Conservation (phyloP, 2,888 invertebrate species). For the Nesidiocoris tenuis region DNA sequence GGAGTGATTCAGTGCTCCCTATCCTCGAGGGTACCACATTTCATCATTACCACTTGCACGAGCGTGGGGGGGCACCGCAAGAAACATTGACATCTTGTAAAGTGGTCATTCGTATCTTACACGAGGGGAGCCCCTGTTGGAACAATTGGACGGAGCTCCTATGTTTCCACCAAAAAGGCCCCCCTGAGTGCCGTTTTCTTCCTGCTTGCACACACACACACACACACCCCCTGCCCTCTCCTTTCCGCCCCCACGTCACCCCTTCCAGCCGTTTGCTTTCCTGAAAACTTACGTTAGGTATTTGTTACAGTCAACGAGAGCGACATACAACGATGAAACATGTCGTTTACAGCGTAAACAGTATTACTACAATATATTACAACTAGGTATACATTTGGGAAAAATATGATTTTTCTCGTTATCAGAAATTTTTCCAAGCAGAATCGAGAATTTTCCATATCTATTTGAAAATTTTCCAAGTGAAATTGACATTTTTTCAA, state of each 20-base stretch:
- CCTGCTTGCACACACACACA: not conserved
- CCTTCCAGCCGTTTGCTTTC: not conserved
- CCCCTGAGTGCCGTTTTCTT: slow-evolving; percentile 25
- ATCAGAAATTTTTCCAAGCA: no score
- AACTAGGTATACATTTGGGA: no score
- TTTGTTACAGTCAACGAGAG: not conserved
- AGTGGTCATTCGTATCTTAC: slow-evolving; percentile 19
- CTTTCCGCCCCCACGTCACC: no score
- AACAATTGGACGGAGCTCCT: slow-evolving; percentile 17
- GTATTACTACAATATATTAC: no score
- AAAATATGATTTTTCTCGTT: no score
- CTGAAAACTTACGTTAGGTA: not conserved
- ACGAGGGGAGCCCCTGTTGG: not conserved
- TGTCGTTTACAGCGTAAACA: no score
- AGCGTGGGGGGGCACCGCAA: not conserved
- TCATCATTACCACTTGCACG: slow-evolving; percentile 6
- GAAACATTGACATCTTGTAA: slow-evolving; percentile 25
- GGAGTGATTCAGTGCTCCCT: not conserved
- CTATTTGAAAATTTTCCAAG: no score
- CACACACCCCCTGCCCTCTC: not conserved
- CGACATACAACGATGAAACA: no score
- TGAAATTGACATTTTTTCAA: no score
- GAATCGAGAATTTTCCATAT: no score
- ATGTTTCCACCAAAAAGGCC: slow-evolving; percentile 2
- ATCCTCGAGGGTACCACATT: slow-evolving; percentile 7